Base-by-base conservation (phyloP, 2,888 invertebrate species). In the Lasioglossum oenotherae region DNA sequence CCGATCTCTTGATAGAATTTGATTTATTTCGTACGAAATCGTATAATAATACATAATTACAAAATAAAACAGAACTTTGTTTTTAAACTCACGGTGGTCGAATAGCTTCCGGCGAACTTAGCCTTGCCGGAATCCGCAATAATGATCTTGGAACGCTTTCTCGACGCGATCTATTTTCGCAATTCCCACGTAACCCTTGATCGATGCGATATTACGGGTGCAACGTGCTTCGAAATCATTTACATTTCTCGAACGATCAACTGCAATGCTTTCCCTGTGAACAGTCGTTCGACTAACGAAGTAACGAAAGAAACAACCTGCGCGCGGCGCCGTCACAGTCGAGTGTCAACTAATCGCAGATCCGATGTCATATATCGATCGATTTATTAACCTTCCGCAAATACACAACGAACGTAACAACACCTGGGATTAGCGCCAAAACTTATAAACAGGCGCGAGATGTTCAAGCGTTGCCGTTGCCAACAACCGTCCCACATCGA, bases 381-480 rank as follows among this genome's bases (percentile, higher is more conserved):
- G 69, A 86, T 86, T 85, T 85, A 81, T 35, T 60, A 79, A 46
- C 31, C 35, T 1, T 53, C 71, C 74, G 57, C 57, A 76, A 81
- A 76, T 84, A 81, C 31, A 8, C 72, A 44, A n/a, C 46, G 35
- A 75, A 44, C 72, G 49, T 67, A 77, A 75, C 27, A 77, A 78
- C 49, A 76, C n/a, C 69, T 78, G 72, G 81, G 74, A 81, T 69
- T 86, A 69, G 81, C 79, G 86, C 79, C 86, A 86, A 78, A 81
- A 79, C 53, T 84, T 81, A 81, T 81, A 86, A 86, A 86, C 86
- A 74, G 72, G 76, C 60, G 41, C 76, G 35, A 79, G 60, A 31
- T 49, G 74, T 27, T 16, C 44, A 69, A 79, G 72, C 57, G 76
- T n/a, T 85, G 85, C 76, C 85, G 78, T 27, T 85, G 85, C 78